Conservation (phyloP, 2,888 invertebrate genomes). For the Pandemis heparana region DNA sequence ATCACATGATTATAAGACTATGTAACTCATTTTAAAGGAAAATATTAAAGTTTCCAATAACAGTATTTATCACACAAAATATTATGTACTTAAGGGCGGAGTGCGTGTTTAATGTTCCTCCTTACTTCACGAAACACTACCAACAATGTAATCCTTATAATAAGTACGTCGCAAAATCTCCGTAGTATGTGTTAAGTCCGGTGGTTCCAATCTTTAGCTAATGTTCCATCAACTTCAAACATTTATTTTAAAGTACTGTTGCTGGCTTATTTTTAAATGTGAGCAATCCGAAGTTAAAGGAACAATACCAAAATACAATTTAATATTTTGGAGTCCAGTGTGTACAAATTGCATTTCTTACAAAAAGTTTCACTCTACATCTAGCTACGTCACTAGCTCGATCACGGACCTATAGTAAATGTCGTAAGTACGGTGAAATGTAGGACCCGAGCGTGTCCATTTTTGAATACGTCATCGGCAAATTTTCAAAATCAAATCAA, state of each 20-base stretch:
- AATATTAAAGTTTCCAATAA: not conserved
- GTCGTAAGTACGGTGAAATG: too few species aligned
- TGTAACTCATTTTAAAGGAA: conserved; percentile 6
- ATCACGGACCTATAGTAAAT: too few species aligned
- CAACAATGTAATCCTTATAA: not conserved
- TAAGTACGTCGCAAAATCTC: conserved; percentile 3
- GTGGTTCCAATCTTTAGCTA: not conserved
- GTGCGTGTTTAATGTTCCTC: conserved; percentile 9
- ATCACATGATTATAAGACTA: conserved; percentile 19
- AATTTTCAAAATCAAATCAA: too few species aligned
- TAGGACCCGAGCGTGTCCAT: too few species aligned
- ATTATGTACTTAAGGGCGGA: conserved; percentile 8
- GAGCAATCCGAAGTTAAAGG: not conserved
- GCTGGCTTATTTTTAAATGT: not conserved
- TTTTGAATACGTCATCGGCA: too few species aligned
- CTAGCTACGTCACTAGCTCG: conserved; percentile 48
- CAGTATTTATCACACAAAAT: not conserved
- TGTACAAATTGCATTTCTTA: conserved; percentile 28
- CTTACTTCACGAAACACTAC: not conserved
- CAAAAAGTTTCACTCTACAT: conserved; percentile 18
- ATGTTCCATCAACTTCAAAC: not conserved
- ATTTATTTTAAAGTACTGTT: not conserved
- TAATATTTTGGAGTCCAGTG: conserved; percentile 1
- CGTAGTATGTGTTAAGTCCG: not conserved
- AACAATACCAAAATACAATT: not conserved